A percentile compares a stretch with the other conserved stretches of the same genome.
Conservation (phyloP, 2,888 invertebrate genomes). For the Tenthredo notha region DNA sequence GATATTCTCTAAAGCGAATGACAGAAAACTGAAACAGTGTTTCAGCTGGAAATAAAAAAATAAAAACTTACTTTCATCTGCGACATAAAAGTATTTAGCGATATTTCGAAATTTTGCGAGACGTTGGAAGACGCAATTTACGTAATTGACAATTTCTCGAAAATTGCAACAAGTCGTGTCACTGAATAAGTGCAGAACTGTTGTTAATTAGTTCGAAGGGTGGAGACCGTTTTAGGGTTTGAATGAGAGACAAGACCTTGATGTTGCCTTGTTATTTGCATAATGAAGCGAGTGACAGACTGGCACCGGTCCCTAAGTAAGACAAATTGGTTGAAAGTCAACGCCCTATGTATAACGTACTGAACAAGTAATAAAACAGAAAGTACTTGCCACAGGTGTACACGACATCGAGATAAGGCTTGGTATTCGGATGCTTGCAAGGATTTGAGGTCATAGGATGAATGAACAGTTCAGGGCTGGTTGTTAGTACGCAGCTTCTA, state of each 20-base stretch:
- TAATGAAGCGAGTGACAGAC: constrained; percentile 34
- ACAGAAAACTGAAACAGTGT: not conserved
- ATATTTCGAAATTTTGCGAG: not conserved
- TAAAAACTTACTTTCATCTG: not conserved
- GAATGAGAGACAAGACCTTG: not conserved
- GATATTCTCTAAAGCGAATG: not conserved
- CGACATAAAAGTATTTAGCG: not conserved
- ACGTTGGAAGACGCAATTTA: not conserved
- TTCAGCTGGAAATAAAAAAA: not conserved
- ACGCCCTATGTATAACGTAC: constrained; percentile 19
- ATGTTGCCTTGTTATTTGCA: constrained; percentile 25
- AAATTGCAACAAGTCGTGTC: not conserved
- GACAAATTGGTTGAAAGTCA: constrained; percentile 24
- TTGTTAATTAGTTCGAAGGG: constrained; percentile 29
- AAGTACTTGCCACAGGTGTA: constrained; percentile 53
- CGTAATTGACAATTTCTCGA: not conserved
- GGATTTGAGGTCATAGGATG: constrained; percentile 44
- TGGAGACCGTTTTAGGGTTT: not conserved
- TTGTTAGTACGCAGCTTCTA: constrained; percentile 45
- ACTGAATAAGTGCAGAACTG: not conserved
- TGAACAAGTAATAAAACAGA: constrained; percentile 31
- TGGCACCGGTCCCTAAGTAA: not conserved
- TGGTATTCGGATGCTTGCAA: constrained; percentile 51
- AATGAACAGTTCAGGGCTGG: constrained; percentile 50
- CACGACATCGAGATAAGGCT: constrained; percentile 52